Conservation (phyloP, 2,888 invertebrate species). For the Harmothoe impar region DNA sequence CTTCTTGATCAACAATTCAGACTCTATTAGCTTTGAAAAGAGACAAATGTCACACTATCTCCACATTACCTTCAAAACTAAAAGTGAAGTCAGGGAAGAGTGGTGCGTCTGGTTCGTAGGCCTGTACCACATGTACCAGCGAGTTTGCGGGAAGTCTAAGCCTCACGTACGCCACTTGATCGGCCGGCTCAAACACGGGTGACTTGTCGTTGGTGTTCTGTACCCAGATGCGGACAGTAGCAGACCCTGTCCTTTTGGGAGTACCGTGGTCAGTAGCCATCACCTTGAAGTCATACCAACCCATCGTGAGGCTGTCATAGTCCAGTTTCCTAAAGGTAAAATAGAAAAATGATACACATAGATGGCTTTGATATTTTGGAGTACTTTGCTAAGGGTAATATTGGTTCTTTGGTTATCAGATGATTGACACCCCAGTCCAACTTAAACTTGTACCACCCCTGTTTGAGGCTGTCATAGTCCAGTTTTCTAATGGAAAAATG, state of each 20-base stretch:
- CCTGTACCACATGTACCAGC: slow-evolving; percentile 96
- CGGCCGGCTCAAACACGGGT: slow-evolving; percentile 85
- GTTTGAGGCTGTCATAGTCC: too few relatives aligned
- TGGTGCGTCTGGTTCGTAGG: slow-evolving; percentile 97
- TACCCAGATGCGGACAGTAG: slow-evolving; percentile 87
- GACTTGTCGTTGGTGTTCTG: slow-evolving; percentile 99
- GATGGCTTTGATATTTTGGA: too few relatives aligned
- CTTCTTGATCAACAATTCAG: too few relatives aligned
- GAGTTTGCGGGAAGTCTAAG: slow-evolving; percentile 84
- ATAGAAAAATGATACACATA: not conserved
- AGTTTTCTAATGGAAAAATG: too few relatives aligned
- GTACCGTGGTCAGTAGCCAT: slow-evolving; percentile 97
- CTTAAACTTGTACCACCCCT: too few relatives aligned
- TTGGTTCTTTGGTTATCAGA: too few relatives aligned
- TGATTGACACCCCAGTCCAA: too few relatives aligned
- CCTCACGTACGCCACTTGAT: slow-evolving; percentile 41
- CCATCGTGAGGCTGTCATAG: slow-evolving; percentile 76
- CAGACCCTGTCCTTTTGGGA: slow-evolving; percentile 84
- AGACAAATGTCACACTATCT: too few relatives aligned
- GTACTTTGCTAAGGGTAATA: too few relatives aligned
- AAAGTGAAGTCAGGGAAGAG: not conserved
- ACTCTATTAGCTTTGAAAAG: too few relatives aligned
- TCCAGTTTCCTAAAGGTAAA: slow-evolving; percentile 75
- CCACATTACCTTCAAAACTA: not conserved
- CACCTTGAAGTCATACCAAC: slow-evolving; percentile 91